These are phyloP conservation scores for Drosophila teissieri DNA, from an alignment of 1,140 invertebrate genomes.

Conservation along the genomic window DNA sequence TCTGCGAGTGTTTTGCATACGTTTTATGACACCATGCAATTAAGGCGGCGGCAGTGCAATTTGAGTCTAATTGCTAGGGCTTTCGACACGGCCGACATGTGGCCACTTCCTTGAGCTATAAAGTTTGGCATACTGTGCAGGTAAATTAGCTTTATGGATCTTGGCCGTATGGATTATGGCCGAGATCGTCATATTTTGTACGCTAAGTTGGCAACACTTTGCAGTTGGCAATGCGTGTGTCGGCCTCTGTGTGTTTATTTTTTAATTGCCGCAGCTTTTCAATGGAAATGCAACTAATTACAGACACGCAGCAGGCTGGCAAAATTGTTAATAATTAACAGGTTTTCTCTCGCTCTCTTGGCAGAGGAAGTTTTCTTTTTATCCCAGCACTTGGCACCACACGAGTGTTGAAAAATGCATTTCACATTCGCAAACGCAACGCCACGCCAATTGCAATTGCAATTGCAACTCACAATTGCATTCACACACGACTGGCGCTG, in stretches of 20 bases:
- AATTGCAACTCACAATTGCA: slow-evolving; percentile 51
- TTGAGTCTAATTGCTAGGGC: slow-evolving; percentile 37
- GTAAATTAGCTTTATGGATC: slow-evolving; percentile 39
- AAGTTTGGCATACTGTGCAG: slow-evolving; percentile 2
- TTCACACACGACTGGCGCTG: slow-evolving; percentile 46
- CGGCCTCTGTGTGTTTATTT: slow-evolving; percentile 49
- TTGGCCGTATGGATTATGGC: not conserved
- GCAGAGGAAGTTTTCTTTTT: slow-evolving; percentile 46
- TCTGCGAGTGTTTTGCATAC: slow-evolving; percentile 21
- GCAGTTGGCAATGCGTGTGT: slow-evolving; percentile 68
- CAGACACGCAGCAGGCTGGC: slow-evolving; percentile 62
- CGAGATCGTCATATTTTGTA: slow-evolving; percentile 70
- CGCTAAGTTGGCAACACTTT: slow-evolving; percentile 83
- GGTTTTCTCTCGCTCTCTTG: slow-evolving; percentile 53
- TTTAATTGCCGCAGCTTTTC: slow-evolving; percentile 76
- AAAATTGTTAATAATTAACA: slow-evolving; percentile 84
- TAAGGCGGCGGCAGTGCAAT: slow-evolving; percentile 40
- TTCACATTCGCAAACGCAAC: slow-evolving; percentile 26
- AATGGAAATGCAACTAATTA: slow-evolving; percentile 80
- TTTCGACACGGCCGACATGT: slow-evolving; percentile 37
- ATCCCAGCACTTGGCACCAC: slow-evolving; percentile 41
- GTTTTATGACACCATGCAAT: slow-evolving; percentile 46
- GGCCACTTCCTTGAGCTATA: slow-evolving; percentile 31
- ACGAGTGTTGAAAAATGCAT: slow-evolving; percentile 72
- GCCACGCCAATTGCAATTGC: slow-evolving; percentile 14